Conservation (phyloP, 1,140 invertebrate species). For the Papilio xuthus region DNA sequence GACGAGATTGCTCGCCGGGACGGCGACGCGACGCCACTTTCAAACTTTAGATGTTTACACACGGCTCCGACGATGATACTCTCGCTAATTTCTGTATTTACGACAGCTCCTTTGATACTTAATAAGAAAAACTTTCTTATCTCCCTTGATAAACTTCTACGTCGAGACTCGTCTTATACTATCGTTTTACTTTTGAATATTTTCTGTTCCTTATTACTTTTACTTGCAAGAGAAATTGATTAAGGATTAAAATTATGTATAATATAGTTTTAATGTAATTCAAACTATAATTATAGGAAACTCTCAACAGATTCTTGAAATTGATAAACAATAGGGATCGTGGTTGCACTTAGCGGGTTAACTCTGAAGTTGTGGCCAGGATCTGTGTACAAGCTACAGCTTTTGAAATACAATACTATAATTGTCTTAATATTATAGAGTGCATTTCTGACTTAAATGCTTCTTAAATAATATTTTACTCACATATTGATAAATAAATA, state of each 20-base stretch:
- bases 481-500: too few relatives aligned
- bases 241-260: neutral
- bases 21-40: constrained; percentile 57
- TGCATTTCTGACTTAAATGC: neutral
- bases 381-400: neutral
- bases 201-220: constrained; percentile 24
- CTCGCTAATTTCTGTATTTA: constrained; percentile 77
- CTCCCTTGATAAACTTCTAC: constrained; percentile 58
- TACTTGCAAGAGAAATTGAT: constrained; percentile 11
- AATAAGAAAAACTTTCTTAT: constrained; percentile 75
- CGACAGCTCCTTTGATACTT: constrained; percentile 72
- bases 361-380: constrained; percentile 10
- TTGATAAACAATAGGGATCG: constrained; percentile 27
- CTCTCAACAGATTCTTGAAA: constrained; percentile 19
- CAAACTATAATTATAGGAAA: constrained; percentile 4
- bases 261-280: neutral
- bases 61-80: constrained; percentile 66
- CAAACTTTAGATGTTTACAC: constrained; percentile 76
- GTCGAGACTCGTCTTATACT: constrained; percentile 49
- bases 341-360: constrained; percentile 10
- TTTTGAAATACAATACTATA: neutral
- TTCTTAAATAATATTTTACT: too few relatives aligned
- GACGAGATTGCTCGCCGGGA: constrained; percentile 49
- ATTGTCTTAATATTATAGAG: neutral
- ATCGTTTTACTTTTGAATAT: constrained; percentile 30